Conservation (phyloP, 2,888 invertebrate genomes). For the Nemapogon koenigi region DNA sequence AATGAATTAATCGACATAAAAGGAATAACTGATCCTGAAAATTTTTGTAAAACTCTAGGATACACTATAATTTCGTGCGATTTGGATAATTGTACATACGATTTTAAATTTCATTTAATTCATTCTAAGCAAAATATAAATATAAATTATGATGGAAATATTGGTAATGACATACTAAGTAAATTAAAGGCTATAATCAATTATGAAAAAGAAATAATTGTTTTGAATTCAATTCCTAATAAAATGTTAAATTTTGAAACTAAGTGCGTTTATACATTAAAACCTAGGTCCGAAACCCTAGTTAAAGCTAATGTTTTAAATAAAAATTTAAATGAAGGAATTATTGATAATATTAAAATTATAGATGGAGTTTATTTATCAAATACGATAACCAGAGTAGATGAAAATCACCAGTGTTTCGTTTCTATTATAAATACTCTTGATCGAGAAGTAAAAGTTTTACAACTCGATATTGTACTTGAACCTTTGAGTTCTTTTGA, state of each 20-base stretch:
- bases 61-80: too few relatives aligned
- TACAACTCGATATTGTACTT: background rate
- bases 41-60: too few relatives aligned
- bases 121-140: slow-evolving; percentile 19
- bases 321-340: background rate
- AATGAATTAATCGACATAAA: slow-evolving; percentile 19
- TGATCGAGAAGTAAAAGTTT: background rate
- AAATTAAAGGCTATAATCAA: slow-evolving; percentile 21
- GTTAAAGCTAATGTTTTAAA: background rate
- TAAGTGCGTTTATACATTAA: background rate
- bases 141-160: slow-evolving; percentile 20
- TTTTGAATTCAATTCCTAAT: too few relatives aligned
- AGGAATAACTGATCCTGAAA: slow-evolving; percentile 19
- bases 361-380: background rate
- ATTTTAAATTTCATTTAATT: slow-evolving; percentile 20
- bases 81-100: slow-evolving; percentile 19
- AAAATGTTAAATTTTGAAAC: background rate
- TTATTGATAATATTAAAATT: background rate
- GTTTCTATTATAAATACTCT: background rate
- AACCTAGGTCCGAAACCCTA: background rate
- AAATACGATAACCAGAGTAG: background rate
- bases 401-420: background rate
- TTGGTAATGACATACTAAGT: slow-evolving; percentile 23
- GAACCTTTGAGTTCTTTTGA: background rate
- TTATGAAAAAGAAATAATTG: slow-evolving; percentile 22